These are phyloP conservation scores for Bilobella aurantiaca DNA, from an alignment of 1,140 invertebrate genomes.

Conservation along the genomic window DNA sequence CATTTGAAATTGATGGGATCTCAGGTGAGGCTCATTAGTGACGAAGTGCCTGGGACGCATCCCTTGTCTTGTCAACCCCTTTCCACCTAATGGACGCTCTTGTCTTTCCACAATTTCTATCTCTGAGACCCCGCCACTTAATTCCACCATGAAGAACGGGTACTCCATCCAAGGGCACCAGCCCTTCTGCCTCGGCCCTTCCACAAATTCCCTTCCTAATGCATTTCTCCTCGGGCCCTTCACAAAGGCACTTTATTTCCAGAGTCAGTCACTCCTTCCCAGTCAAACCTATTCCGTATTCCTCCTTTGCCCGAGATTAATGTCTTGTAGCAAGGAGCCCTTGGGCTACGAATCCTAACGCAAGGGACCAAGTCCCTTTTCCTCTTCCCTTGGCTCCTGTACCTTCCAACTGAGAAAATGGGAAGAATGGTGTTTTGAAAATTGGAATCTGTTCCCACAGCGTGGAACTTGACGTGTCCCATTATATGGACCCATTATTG, in stretches of 20 bases:
- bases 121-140: background rate
- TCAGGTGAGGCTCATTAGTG: conserved; percentile 56
- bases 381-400: background rate
- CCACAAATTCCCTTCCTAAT: background rate
- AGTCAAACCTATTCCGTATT: background rate
- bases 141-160: background rate
- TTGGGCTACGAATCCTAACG: background rate
- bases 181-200: background rate
- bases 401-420: too few species aligned
- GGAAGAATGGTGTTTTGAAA: too few species aligned
- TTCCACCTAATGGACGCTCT: background rate
- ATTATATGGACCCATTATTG: background rate
- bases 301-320: conserved; percentile 4
- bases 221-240: background rate
- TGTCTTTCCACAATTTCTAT: background rate
- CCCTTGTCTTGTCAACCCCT: conserved; percentile 6
- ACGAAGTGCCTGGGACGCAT: background rate
- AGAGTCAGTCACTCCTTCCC: background rate
- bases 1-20: conserved; percentile 68
- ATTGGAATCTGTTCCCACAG: background rate
- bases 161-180: background rate
- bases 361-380: background rate
- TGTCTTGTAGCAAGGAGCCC: background rate
- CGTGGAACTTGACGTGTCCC: background rate
- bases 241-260: background rate